These are phyloP conservation scores for Melinopterus prodromus DNA, from an alignment of 2,888 invertebrate genomes.

Conservation along the genomic window DNA sequence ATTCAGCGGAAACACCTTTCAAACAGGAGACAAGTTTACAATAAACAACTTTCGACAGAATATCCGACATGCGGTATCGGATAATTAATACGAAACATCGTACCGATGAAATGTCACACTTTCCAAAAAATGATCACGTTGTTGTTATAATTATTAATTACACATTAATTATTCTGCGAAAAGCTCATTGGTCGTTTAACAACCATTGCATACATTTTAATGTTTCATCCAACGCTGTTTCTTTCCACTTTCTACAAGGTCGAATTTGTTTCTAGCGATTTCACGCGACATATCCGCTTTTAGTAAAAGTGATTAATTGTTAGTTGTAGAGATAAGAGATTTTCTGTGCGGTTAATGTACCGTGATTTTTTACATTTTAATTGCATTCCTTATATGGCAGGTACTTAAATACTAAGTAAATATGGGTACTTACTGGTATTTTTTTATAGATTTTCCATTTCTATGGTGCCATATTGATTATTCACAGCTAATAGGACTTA, in stretches of 20 bases:
- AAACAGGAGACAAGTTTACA: too few relatives aligned
- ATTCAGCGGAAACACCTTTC: too few relatives aligned
- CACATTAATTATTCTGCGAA: too few relatives aligned
- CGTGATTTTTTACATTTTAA: not conserved
- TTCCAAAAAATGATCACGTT: too few relatives aligned
- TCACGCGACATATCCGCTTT: not conserved
- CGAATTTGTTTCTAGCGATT: not conserved
- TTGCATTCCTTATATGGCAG: not conserved
- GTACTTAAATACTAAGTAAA: not conserved
- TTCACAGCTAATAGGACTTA: not conserved
- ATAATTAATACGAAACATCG: too few relatives aligned
- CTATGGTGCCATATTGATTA: not conserved
- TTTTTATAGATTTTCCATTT: not conserved
- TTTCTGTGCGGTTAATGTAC: not conserved
- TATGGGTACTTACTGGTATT: not conserved
- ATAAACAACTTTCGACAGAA: too few relatives aligned
- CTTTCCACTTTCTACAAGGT: not conserved
- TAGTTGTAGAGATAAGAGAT: not conserved
- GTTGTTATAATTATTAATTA: too few relatives aligned
- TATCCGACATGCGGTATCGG: too few relatives aligned
- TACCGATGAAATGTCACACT: too few relatives aligned
- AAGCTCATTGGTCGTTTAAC: not conserved
- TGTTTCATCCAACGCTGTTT: not conserved
- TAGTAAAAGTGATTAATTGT: not conserved
- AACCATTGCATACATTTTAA: not conserved